phyloP scores from a whole-genome alignment of 2,797 vertebrate genomes.

The Pitangus sulphuratus region DNA sequence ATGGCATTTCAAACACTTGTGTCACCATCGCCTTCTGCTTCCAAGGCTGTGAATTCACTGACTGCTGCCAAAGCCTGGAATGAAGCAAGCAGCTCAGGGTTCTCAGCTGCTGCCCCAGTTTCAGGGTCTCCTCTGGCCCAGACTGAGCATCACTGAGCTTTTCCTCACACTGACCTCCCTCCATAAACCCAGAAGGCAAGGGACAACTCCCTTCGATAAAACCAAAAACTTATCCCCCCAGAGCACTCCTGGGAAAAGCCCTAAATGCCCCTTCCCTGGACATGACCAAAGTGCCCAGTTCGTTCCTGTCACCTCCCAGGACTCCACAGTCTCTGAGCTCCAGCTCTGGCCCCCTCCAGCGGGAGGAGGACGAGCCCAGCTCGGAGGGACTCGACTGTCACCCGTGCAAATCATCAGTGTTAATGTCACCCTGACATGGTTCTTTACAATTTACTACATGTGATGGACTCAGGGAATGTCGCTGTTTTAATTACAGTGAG shows the following conservation, averaged over 20 bases:
- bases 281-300: rapidly evolving
- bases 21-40: neutral
- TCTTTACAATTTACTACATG: neutral
- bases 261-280: neutral
- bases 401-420: rapidly evolving
- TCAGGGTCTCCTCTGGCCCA: neutral
- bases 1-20: neutral
- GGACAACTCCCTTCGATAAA: neutral
- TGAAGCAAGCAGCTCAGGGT: rapidly evolving
- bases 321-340: rapidly evolving
- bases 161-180: neutral
- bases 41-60: neutral
- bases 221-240: rapidly evolving
- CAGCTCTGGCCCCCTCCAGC: rapidly evolving
- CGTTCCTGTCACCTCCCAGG: neutral
- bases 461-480: neutral
- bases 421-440: neutral
- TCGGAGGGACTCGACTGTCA: rapidly evolving
- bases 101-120: neutral
- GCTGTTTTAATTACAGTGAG: conserved; percentile 60
- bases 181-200: rapidly evolving
- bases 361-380: neutral
- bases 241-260: neutral
- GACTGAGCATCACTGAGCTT: neutral
- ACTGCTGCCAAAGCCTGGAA: neutral